Evolutionary conservation across 2,888 invertebrate species (phyloP).

Genomic region (Drosophila demipolita): DNA sequence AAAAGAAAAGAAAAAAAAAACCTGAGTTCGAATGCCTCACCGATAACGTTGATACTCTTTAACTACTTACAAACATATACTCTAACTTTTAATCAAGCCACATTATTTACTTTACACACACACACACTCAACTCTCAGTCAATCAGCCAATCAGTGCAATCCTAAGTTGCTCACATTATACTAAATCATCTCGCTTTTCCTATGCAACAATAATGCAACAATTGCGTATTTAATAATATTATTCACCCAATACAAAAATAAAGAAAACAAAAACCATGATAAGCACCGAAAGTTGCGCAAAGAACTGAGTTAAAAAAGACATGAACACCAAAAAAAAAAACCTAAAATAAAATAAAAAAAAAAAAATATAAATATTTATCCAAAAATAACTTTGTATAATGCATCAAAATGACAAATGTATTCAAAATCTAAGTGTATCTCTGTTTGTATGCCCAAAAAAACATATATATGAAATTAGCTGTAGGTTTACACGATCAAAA

Average conservation of each 20-base stretch:
- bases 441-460: conserved; percentile 43
- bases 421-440: conserved; percentile 22
- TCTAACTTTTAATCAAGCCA: conserved; percentile 13
- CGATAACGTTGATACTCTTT: conserved; percentile 62
- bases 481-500: conserved; percentile 47
- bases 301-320: conserved; percentile 81
- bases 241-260: conserved; percentile 26
- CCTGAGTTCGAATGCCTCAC: conserved; percentile 75
- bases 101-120: conserved; percentile 26
- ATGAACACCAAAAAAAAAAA: conserved; percentile 65
- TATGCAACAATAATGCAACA: conserved; percentile 29
- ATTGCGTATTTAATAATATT: conserved; percentile 36
- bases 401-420: conserved; percentile 30
- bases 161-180: conserved; percentile 30
- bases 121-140: conserved; percentile 2
- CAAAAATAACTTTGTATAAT: conserved; percentile 37
- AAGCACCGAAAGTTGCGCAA: conserved; percentile 82
- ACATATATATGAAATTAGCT: conserved; percentile 42
- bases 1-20: not conserved
- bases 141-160: conserved; percentile 12
- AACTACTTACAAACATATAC: conserved; percentile 10
- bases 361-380: conserved; percentile 38
- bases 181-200: conserved; percentile 38
- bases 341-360: conserved; percentile 14
- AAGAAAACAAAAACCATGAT: conserved; percentile 23